phyloP scores from a whole-genome alignment of 23 tunicate species.

The Oikopleura vanhoeffeni region DNA sequence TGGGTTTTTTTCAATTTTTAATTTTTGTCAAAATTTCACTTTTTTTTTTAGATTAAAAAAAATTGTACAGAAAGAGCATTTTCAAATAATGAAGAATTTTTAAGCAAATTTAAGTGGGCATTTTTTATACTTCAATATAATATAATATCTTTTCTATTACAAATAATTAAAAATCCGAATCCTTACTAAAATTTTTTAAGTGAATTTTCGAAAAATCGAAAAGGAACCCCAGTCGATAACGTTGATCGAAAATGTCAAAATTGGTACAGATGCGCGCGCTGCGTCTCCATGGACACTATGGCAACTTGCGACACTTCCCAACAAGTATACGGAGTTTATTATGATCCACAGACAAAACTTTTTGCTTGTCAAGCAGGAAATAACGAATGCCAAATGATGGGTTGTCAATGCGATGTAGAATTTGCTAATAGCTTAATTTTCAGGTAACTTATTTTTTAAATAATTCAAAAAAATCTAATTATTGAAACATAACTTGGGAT shows the following conservation, averaged over 20 bases:
- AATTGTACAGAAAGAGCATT: too few species aligned
- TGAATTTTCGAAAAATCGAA: background rate
- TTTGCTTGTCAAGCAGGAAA: background rate
- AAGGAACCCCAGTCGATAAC: background rate
- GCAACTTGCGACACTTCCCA: background rate
- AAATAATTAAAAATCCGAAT: too few species aligned
- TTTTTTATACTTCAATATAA: too few species aligned
- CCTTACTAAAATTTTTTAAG: background rate
- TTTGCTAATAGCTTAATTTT: background rate
- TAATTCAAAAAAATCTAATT: too few species aligned
- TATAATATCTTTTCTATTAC: too few species aligned
- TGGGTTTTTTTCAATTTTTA: too few species aligned
- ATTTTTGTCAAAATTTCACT: too few species aligned
- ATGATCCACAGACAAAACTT: background rate
- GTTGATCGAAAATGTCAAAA: constrained; percentile 15
- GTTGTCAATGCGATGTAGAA: background rate
- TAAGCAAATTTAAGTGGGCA: too few species aligned
- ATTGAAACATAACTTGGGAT: too few species aligned
- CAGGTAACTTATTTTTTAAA: too few species aligned
- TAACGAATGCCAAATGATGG: background rate
- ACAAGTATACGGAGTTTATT: background rate
- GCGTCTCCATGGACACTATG: background rate
- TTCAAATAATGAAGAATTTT: too few species aligned
- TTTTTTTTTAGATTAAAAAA: too few species aligned
- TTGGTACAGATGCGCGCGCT: background rate